These are phyloP conservation scores for Kryptopterus vitreolus DNA, from an alignment of 2,797 vertebrate genomes.

Conservation along the genomic window DNA sequence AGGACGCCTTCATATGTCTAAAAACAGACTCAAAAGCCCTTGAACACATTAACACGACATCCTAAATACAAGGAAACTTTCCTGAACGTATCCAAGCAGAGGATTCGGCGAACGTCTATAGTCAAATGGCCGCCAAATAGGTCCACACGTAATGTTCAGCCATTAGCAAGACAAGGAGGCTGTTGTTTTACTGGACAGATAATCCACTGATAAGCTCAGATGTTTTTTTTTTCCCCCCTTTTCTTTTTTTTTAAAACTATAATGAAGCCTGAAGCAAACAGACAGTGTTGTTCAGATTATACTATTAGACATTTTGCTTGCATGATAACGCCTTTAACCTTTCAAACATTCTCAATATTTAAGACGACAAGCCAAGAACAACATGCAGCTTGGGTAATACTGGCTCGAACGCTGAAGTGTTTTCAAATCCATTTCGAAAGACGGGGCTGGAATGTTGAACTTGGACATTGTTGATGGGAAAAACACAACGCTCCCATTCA, in stretches of 20 bases:
- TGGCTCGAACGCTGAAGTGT: constrained; percentile 28
- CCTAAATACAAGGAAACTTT: constrained; percentile 13
- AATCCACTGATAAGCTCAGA: constrained; percentile 31
- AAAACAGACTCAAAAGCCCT: constrained; percentile 37
- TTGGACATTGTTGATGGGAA: constrained; percentile 31
- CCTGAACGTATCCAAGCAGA: constrained; percentile 12
- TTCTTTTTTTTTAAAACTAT: neutral
- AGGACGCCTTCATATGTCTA: constrained; percentile 51
- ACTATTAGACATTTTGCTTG: constrained; percentile 21
- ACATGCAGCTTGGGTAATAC: constrained; percentile 22
- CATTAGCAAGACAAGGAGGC: constrained; percentile 21
- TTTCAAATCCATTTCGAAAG: constrained; percentile 38
- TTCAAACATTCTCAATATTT: constrained; percentile 36
- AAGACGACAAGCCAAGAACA: constrained; percentile 37
- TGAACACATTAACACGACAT: constrained; percentile 12
- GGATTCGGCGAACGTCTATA: neutral
- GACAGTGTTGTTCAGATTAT: constrained; percentile 25
- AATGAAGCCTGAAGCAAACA: constrained; percentile 21
- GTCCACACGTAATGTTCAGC: neutral
- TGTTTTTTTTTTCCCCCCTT: neutral
- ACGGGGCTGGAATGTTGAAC: constrained; percentile 38
- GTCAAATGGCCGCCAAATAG: constrained; percentile 5
- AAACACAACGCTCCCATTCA: constrained; percentile 26
- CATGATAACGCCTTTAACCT: constrained; percentile 18
- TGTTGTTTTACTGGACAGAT: constrained; percentile 41